These are phyloP conservation scores for Trichonephila clavipes DNA, from an alignment of 1,140 invertebrate species.

Conservation along the genomic window DNA sequence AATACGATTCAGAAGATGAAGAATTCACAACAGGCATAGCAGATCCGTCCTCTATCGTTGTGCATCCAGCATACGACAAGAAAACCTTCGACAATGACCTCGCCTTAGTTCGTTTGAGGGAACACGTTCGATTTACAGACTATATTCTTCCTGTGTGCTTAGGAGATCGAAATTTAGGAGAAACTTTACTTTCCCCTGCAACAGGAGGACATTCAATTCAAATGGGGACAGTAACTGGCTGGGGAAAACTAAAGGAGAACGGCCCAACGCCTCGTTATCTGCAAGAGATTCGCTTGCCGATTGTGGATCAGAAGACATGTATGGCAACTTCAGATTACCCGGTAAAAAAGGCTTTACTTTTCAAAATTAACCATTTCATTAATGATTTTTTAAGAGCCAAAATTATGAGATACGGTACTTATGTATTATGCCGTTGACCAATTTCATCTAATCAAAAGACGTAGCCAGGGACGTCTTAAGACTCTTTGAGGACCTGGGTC, in stretches of 20 bases:
- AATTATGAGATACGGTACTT: too few relatives aligned
- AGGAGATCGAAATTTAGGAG: slow-evolving; percentile 61
- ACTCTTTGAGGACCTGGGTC: too few relatives aligned
- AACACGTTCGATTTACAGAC: slow-evolving; percentile 75
- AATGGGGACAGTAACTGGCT: slow-evolving; percentile 79
- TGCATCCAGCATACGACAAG: slow-evolving; percentile 83
- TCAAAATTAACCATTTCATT: not conserved
- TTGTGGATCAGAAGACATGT: slow-evolving; percentile 78
- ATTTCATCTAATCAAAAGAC: too few relatives aligned
- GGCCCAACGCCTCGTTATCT: slow-evolving; percentile 78
- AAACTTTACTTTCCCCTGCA: not conserved
- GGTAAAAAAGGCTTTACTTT: slow-evolving; percentile 59
- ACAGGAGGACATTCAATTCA: not conserved
- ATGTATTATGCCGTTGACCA: too few relatives aligned
- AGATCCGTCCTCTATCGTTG: slow-evolving; percentile 47
- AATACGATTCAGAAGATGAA: slow-evolving; percentile 52
- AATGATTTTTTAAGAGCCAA: too few relatives aligned
- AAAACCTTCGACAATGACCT: slow-evolving; percentile 87
- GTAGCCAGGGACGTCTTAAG: too few relatives aligned
- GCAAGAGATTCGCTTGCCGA: slow-evolving; percentile 78
- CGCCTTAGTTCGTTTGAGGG: slow-evolving; percentile 83
- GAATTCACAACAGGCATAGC: slow-evolving; percentile 76
- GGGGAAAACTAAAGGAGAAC: slow-evolving; percentile 79
- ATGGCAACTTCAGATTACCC: slow-evolving; percentile 76
- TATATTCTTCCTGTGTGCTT: slow-evolving; percentile 79